Base-by-base conservation (phyloP, 2,113 vertebrate species). In the Varanus salvator region DNA sequence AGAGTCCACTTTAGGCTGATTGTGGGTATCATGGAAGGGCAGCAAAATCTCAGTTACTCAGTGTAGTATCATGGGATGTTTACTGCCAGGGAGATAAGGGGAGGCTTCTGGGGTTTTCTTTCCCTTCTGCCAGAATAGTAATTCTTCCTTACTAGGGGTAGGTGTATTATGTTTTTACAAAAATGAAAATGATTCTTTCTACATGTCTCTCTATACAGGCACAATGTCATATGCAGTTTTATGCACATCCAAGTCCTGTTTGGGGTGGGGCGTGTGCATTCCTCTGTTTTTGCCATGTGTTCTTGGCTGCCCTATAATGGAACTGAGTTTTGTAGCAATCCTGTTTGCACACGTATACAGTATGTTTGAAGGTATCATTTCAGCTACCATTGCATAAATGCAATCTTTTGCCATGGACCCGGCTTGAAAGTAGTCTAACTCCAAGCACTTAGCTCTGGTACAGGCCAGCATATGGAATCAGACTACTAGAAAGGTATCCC, bases 361-460 rank as follows among this genome's bases (percentile, higher is more conserved):
- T 44, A 44, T 44, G 38, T 44, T 94, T 60, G 76, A 83, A 0
- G 1, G 4, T 57, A 90, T 8, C 23, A 44, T 69, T 88, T 31
- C 84, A 15, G 3, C 21, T 84, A 23, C 87, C 64, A 31, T 57
- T 8, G 84, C n/a, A 81, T 25, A 17, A 89, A 84, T 90, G 88
- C 50, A 87, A 44, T 44, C 4, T 44, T 9, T 52, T 69, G 44
- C 66, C 31, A 2, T 27, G 72, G 27, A n/a, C 6, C n/a, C 48
- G 57, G 44, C 74, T 68, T 76, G 25, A 71, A 71, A 71, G 29
- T 52, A 44, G 64, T 4, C 64, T 85, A 77, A 85, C 34, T 29
- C 68, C 52, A 74, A 82, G 34, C 80, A 44, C 29, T 80, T 86
- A 80, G 71, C 48, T 80, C 11, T 4, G n/a, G 31, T 9, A 6